Evolutionary conservation across 2,113 vertebrate species (phyloP).

Genomic region (Caracal caracal): DNA sequence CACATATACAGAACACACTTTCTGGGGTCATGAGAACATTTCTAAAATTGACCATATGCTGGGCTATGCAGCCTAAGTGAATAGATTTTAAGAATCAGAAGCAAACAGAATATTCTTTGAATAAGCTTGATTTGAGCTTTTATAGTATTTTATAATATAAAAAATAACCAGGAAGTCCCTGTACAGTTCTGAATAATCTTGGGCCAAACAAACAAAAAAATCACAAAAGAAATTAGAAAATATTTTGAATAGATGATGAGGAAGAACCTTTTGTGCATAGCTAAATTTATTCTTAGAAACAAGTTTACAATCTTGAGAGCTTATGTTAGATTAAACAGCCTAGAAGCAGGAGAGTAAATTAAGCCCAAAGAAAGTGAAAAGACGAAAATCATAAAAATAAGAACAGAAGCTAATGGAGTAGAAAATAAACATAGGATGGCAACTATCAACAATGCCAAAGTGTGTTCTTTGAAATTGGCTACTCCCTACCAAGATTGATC

Average conservation of each 20-base stretch:
- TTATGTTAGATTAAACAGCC: neutral
- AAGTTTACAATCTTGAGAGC: neutral
- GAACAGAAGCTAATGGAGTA: neutral
- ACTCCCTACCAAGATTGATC: neutral
- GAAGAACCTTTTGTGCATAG: neutral
- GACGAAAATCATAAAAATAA: neutral
- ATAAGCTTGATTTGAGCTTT: neutral
- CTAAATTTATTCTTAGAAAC: neutral
- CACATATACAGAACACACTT: neutral
- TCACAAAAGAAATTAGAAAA: neutral
- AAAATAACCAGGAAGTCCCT: neutral
- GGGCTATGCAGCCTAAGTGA: neutral
- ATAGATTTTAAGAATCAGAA: neutral
- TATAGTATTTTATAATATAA: neutral
- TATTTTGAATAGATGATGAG: neutral
- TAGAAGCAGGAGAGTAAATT: neutral
- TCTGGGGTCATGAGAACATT: neutral
- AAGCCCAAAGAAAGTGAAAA: neutral
- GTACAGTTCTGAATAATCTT: neutral
- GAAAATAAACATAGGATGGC: neutral
- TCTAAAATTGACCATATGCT: neutral
- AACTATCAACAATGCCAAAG: neutral
- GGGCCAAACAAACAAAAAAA: neutral
- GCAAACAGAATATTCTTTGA: conserved; percentile 16
- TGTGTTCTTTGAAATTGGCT: neutral